Evolutionary conservation across 1,140 invertebrate species (phyloP), one percentile per base, ranked within the genome.

Genomic region (Maniola jurtina): DNA sequence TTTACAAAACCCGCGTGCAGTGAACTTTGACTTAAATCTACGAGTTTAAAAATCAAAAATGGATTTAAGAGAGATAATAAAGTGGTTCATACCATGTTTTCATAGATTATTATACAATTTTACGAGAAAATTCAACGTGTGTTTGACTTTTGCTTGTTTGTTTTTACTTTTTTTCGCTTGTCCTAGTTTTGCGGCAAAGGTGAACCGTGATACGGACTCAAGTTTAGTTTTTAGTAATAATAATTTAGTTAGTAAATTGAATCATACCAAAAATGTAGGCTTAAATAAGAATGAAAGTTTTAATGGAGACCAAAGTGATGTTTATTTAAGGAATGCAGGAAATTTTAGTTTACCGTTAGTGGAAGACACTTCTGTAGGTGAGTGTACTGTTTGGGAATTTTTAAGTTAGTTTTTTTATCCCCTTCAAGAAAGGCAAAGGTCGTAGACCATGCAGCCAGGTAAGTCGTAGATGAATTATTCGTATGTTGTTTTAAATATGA

Each of bases 51-150:
- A 69, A 56, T 6, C 40, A 68, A 54, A 45, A 33, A 88, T 88
- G 84, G 88, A 89, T 73, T 78, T 89, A 75, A 89, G 80, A 77
- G 86, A 90, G 48, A 88, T 90, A 36, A 90, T 90, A 56, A 88
- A 88, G 67, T 90, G 88, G 88, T 90, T 90, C 56, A 88, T 90
- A 68, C 88, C 86, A 59, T 87, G 88, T 76, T 88, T 88, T 70
- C 83, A 86, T 61, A 75, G 84, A 38, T 75, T 88, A 66, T 73
- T 85, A 75, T 45, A 54, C 15, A 50, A 64, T 61, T 71, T 75
- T 34, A 58, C 56, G 50, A 59, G 57, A 58, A 85, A 79, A 79
- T 83, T 81, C 70, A 66, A 74, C 50, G 11, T 65, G n/a, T 68
- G 60, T 54, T 75, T 88, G 69, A 80, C 64, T 50, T 47, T 87